phyloP scores from a whole-genome alignment of 2,888 invertebrate species.

The Brenthis hecate region DNA sequence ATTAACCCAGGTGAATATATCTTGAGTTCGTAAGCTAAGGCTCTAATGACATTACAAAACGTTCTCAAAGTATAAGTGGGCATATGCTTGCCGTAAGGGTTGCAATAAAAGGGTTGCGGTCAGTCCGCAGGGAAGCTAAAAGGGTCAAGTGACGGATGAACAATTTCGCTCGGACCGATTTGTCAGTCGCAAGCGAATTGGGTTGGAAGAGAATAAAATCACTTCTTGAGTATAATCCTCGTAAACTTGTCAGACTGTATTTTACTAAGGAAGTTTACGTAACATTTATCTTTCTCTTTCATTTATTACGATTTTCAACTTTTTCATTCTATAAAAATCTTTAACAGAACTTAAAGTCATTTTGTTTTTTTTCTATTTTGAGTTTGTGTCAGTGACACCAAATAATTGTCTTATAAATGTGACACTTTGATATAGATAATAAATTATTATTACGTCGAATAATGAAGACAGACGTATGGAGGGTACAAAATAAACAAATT shows the following conservation, averaged over 20 bases:
- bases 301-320: background rate
- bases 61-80: slow-evolving; percentile 21
- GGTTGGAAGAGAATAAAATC: slow-evolving; percentile 24
- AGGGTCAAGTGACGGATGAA: slow-evolving; percentile 31
- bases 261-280: slow-evolving; percentile 9
- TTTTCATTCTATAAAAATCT: no score
- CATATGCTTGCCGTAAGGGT: slow-evolving; percentile 21
- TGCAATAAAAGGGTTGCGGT: slow-evolving; percentile 28
- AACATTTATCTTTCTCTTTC: background rate
- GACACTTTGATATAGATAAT: no score
- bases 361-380: no score
- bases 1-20: slow-evolving; percentile 1
- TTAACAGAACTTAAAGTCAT: no score
- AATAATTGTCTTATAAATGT: no score
- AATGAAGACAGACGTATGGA: no score
- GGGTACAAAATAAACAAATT: no score
- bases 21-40: slow-evolving; percentile 6
- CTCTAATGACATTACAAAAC: slow-evolving; percentile 19
- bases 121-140: slow-evolving; percentile 27
- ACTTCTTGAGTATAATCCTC: slow-evolving; percentile 8
- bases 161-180: slow-evolving; percentile 26
- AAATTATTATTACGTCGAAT: no score
- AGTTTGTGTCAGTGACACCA: no score
- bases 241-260: background rate
- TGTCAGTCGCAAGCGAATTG: slow-evolving; percentile 25